These are phyloP conservation scores for Holothuria leucospilota DNA, from an alignment of 53 echinoderm and acorn worm species.

Conservation along the genomic window DNA sequence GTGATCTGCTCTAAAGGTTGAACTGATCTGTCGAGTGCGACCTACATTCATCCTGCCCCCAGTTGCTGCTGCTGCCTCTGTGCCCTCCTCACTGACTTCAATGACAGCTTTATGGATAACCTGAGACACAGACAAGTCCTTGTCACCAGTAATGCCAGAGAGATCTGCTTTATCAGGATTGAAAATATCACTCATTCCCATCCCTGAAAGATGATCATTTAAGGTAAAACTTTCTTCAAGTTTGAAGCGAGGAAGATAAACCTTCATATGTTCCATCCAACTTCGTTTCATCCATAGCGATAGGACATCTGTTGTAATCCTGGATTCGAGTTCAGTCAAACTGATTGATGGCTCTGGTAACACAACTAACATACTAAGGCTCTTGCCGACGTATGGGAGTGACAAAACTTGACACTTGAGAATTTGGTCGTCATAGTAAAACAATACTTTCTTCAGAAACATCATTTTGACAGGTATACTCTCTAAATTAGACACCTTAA, in stretches of 20 bases:
- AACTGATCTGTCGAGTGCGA: not conserved
- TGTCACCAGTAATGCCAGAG: constrained; percentile 68
- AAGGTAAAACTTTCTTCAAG: constrained; percentile 70
- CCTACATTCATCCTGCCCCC: constrained; percentile 61
- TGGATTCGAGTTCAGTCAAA: constrained; percentile 57
- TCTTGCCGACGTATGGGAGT: constrained; percentile 74
- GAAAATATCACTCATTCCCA: constrained; percentile 87
- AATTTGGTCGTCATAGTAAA: constrained; percentile 46
- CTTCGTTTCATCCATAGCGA: constrained; percentile 30
- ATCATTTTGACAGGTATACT: constrained; percentile 71
- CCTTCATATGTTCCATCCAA: constrained; percentile 49
- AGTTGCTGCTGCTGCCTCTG: constrained; percentile 92
- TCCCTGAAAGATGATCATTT: constrained; percentile 55
- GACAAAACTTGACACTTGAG: constrained; percentile 73
- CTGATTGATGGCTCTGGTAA: constrained; percentile 75
- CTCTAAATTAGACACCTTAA: constrained; percentile 49
- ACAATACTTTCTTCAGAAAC: constrained; percentile 62
- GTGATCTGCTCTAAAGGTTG: constrained; percentile 71
- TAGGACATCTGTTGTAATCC: constrained; percentile 60
- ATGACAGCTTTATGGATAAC: constrained; percentile 82
- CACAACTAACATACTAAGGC: constrained; percentile 74
- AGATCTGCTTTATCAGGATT: constrained; percentile 65
- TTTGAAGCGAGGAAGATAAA: constrained; percentile 81
- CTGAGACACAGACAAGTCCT: constrained; percentile 66
- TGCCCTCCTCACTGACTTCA: constrained; percentile 95